A percentile compares a stretch with the other conserved stretches of the same genome.
These are phyloP conservation scores for Dolichotis patagonum DNA, from an alignment of 2,113 vertebrate genomes.

Conservation along the genomic window DNA sequence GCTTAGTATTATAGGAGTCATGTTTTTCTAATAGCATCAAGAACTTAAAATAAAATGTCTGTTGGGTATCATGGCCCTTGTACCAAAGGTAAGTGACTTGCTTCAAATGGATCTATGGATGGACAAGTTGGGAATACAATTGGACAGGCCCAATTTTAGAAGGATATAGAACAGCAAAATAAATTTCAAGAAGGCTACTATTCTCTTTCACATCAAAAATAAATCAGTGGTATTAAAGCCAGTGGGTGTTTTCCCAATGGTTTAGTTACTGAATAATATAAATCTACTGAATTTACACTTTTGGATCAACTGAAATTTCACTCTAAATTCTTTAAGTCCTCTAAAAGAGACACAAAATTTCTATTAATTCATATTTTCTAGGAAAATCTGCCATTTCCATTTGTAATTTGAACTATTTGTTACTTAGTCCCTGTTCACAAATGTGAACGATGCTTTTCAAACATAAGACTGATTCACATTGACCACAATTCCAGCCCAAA, in stretches of 20 bases:
- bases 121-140: neutral
- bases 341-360: neutral
- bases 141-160: neutral
- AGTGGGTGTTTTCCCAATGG: neutral
- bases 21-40: neutral
- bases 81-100: neutral
- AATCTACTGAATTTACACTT: slow-evolving; percentile 18
- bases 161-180: slow-evolving; percentile 23
- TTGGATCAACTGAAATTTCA: neutral
- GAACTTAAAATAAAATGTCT: neutral
- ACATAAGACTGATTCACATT: neutral
- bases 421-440: neutral
- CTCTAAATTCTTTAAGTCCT: slow-evolving; percentile 41
- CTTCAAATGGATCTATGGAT: neutral
- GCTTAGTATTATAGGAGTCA: neutral
- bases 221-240: neutral
- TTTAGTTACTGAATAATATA: neutral
- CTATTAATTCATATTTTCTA: slow-evolving; percentile 12
- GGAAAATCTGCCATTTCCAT: neutral
- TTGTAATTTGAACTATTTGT: slow-evolving; percentile 1
- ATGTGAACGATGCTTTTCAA: neutral
- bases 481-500: neutral
- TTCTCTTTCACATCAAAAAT: slow-evolving; percentile 39
- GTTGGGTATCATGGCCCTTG: neutral
- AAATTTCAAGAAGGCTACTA: neutral